A percentile compares a stretch with the other conserved stretches of the same genome.
Evolutionary conservation across 1,140 invertebrate species (phyloP).

Genomic region (Gryon sp.): DNA sequence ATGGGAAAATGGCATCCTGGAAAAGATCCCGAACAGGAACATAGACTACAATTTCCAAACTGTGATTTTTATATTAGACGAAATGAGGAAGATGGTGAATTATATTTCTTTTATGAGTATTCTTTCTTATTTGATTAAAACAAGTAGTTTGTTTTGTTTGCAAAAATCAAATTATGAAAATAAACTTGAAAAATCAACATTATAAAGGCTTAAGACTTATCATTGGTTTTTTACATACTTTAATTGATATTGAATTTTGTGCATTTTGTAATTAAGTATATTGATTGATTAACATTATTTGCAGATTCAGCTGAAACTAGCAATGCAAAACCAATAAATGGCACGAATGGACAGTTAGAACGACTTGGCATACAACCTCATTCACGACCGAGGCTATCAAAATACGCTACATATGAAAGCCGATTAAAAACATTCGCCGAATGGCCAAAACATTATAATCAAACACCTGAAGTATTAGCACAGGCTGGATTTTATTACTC

Average conservation of each 20-base stretch:
- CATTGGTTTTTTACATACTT: too few relatives aligned
- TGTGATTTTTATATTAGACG: constrained; percentile 82
- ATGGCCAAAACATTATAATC: constrained; percentile 83
- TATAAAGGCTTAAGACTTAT: too few relatives aligned
- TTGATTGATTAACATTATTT: not conserved
- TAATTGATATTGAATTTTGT: too few relatives aligned
- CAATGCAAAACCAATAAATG: constrained; percentile 71
- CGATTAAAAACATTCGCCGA: constrained; percentile 83
- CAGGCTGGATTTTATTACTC: constrained; percentile 89
- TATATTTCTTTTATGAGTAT: constrained; percentile 13
- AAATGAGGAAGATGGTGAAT: constrained; percentile 72
- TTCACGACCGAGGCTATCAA: constrained; percentile 81
- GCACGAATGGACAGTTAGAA: constrained; percentile 74
- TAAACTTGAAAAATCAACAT: too few relatives aligned
- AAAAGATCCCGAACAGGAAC: constrained; percentile 88
- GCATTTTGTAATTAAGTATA: not conserved
- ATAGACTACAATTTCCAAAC: constrained; percentile 84
- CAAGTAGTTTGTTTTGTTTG: too few relatives aligned
- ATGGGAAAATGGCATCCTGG: constrained; percentile 85
- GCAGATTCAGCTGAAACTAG: constrained; percentile 50
- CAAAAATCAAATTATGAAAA: too few relatives aligned
- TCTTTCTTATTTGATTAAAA: too few relatives aligned
- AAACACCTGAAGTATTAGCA: constrained; percentile 84
- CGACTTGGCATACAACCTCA: constrained; percentile 84
- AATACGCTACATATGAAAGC: constrained; percentile 82